phyloP scores from a whole-genome alignment of 2,797 vertebrate genomes.

The Pelobates cultripes region DNA sequence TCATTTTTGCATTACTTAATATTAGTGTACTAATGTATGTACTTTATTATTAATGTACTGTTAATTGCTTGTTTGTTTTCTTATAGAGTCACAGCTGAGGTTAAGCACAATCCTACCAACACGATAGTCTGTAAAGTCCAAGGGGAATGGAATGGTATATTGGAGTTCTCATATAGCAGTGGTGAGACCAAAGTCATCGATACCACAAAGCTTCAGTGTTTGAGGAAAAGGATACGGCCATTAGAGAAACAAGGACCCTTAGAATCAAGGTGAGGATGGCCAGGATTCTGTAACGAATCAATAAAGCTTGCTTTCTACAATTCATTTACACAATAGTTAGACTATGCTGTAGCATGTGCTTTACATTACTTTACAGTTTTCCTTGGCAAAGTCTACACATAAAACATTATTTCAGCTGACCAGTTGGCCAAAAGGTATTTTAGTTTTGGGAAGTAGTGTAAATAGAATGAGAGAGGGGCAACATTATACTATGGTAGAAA shows the following conservation, averaged over 20 bases:
- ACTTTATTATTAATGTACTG: neutral
- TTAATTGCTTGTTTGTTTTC: neutral
- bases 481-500: too few relatives aligned
- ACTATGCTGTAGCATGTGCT: too few relatives aligned
- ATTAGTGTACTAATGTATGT: neutral
- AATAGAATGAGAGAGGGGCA: too few relatives aligned
- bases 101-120: constrained; percentile 89
- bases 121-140: constrained; percentile 92
- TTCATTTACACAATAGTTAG: too few relatives aligned
- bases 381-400: neutral
- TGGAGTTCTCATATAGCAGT: constrained; percentile 92
- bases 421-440: neutral
- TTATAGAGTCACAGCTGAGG: constrained; percentile 89
- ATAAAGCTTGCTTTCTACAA: too few relatives aligned
- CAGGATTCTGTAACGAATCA: too few relatives aligned
- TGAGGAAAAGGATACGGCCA: constrained; percentile 84
- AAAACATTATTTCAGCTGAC: neutral
- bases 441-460: too few relatives aligned
- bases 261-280: constrained; percentile 82
- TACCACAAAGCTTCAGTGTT: constrained; percentile 82
- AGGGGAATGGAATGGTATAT: constrained; percentile 92
- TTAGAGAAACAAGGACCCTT: constrained; percentile 82
- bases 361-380: neutral
- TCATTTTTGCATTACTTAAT: too few relatives aligned
- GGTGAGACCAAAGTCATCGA: constrained; percentile 93